Base-by-base conservation (phyloP, 2,113 vertebrate species). In the Leucopternis melanops region DNA sequence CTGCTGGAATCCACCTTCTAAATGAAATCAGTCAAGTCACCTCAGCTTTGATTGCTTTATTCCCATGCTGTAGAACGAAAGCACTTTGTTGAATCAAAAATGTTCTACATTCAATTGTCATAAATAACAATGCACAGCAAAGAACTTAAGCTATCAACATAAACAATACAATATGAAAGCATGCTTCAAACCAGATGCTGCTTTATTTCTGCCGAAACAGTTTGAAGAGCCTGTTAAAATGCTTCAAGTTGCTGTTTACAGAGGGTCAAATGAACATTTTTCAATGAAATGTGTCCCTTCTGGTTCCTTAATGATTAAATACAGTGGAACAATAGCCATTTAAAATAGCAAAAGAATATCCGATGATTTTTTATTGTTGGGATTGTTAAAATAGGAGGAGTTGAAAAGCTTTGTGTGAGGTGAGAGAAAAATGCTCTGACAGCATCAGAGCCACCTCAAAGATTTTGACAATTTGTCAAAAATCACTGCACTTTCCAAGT, bases 251-350 rank as follows among this genome's bases (percentile, higher is more conserved):
- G 91, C 94, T 98, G 91, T 98, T 94, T 98, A 97, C 94, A 97
- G 97, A 97, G 88, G 97, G 94, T 97, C 90, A 98, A 97, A 98
- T 71, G 91, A 98, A 91, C 95, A 97, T 98, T 97, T 98, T 98
- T 98, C 97, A 97, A 71, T 80, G 91, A 97, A 98, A 98, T 98
- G 87, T 96, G 97, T 98, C 98, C 98, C 98, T 98, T 95, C 97
- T 98, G 97, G 95, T 98, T 98, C 95, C 97, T 98, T 98, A 98
- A 98, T 98, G 96, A 95, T 94, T 96, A 96, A 97, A 90, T 85
- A 95, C 94, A 97, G 96, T 91, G 95, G 75, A 97, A 97, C 95
- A 97, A 97, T 97, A 96, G 96, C 91, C 97, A 95, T 98, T 98
- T 97, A 97, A 98, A 98, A 96, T 71, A 96, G 96, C 91, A 87